Percentiles rank a stretch among this genome's conserved stretches.
phyloP scores from a whole-genome alignment of 2,113 vertebrate genomes.

The Alexandromys fortis region DNA sequence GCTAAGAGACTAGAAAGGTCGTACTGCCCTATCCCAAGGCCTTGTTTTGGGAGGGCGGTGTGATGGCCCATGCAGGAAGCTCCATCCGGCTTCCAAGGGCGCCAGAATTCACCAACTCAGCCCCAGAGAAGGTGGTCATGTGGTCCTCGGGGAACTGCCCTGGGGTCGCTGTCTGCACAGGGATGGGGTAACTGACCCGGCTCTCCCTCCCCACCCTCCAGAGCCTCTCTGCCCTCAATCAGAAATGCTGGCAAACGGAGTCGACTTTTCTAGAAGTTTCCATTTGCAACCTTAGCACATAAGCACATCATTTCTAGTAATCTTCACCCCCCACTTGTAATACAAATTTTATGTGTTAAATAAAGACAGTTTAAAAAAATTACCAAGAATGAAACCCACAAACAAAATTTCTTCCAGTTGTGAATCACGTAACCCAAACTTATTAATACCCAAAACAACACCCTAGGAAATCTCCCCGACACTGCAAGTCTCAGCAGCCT shows the following conservation, averaged over 20 bases:
- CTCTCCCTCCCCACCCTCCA: background rate
- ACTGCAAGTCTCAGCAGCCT: background rate
- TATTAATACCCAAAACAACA: background rate
- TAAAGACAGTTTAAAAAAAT: background rate
- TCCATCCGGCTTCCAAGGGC: background rate
- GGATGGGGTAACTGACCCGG: no score
- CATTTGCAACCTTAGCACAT: background rate
- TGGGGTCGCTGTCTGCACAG: background rate
- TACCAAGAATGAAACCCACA: background rate
- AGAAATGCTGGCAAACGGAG: background rate
- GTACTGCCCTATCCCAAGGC: background rate
- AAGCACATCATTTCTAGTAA: background rate
- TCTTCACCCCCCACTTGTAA: background rate
- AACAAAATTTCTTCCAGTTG: background rate
- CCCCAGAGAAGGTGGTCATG: background rate
- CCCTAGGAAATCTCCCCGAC: background rate
- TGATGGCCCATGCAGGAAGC: background rate
- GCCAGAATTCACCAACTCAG: background rate
- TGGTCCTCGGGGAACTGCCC: background rate
- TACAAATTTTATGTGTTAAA: no score
- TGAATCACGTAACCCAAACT: background rate
- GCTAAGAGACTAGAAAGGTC: background rate
- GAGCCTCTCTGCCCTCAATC: background rate
- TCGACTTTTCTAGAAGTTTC: background rate
- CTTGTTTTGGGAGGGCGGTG: constrained; percentile 17